Conservation (phyloP, 37 sponge, comb jelly and placozoan species). For the Lycopodina hypogea region DNA sequence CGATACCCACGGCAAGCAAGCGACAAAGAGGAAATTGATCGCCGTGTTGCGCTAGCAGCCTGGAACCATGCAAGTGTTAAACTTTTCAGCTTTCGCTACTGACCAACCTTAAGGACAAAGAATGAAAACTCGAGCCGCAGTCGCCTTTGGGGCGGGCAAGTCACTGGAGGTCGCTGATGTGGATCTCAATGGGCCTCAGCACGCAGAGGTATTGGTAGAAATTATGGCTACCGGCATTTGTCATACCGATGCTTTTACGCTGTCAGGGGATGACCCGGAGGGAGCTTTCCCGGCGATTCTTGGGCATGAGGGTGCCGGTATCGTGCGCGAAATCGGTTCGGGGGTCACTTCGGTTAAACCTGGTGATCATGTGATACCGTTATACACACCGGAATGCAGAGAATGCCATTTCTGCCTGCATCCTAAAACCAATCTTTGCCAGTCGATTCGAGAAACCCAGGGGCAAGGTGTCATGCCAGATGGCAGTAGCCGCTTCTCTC, state of each 20-base stretch:
- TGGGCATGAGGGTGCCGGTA: conserved; percentile 72
- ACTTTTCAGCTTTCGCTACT: too few relatives aligned
- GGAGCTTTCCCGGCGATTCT: conserved; percentile 60
- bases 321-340: conserved; percentile 64
- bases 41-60: too few relatives aligned
- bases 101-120: too few relatives aligned
- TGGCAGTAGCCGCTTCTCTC: conserved; percentile 41
- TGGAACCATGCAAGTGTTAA: too few relatives aligned
- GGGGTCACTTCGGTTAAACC: conserved; percentile 54
- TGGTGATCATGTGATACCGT: conserved; percentile 68
- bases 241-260: conserved; percentile 66
- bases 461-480: conserved; percentile 69
- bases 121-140: conserved; percentile 49
- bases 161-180: conserved; percentile 43
- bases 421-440: conserved; percentile 60
- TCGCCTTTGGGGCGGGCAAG: conserved; percentile 54
- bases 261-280: conserved; percentile 55
- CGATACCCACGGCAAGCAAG: too few relatives aligned
- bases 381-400: conserved; percentile 70
- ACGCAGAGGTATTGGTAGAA: conserved; percentile 54
- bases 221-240: conserved; percentile 54
- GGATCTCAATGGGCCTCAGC: conserved; percentile 53
- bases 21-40: too few relatives aligned
- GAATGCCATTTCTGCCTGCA: conserved; percentile 60
- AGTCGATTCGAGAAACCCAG: conserved; percentile 46